These are phyloP conservation scores for Eumeta japonica DNA, from an alignment of 1,140 invertebrate species.

Conservation along the genomic window DNA sequence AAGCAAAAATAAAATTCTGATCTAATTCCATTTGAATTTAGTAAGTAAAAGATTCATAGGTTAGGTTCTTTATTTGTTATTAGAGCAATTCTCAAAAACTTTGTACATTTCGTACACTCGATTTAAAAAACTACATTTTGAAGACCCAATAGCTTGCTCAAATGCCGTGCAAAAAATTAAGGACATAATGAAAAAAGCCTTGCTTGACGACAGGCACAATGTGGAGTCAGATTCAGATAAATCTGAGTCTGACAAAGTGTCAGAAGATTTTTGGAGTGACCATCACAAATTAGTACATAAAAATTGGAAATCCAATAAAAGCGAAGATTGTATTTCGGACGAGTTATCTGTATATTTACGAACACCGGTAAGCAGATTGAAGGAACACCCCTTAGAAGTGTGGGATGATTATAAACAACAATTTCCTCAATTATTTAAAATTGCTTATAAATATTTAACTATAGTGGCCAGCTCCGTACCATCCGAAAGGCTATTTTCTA, in stretches of 20 bases:
- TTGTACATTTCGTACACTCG: too few relatives aligned
- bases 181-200: constrained; percentile 4
- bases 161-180: constrained; percentile 10
- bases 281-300: constrained; percentile 16
- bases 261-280: constrained; percentile 15
- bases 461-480: too few relatives aligned
- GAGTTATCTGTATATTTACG: constrained; percentile 19
- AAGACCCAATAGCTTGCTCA: constrained; percentile 8
- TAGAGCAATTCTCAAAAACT: too few relatives aligned
- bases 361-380: constrained; percentile 12
- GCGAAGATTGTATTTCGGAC: constrained; percentile 12
- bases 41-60: too few relatives aligned
- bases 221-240: background rate
- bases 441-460: too few relatives aligned
- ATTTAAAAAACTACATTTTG: constrained; percentile 15
- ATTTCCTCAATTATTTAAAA: constrained; percentile 10
- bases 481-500: too few relatives aligned
- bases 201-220: constrained; percentile 3
- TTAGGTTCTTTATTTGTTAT: too few relatives aligned
- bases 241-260: background rate
- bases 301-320: constrained; percentile 17
- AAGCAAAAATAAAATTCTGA: too few relatives aligned
- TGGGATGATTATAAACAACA: constrained; percentile 18
- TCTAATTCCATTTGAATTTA: too few relatives aligned
- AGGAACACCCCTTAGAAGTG: constrained; percentile 20